phyloP scores from a whole-genome alignment of 2,797 vertebrate species.

The Notoglanidium macrostoma region DNA sequence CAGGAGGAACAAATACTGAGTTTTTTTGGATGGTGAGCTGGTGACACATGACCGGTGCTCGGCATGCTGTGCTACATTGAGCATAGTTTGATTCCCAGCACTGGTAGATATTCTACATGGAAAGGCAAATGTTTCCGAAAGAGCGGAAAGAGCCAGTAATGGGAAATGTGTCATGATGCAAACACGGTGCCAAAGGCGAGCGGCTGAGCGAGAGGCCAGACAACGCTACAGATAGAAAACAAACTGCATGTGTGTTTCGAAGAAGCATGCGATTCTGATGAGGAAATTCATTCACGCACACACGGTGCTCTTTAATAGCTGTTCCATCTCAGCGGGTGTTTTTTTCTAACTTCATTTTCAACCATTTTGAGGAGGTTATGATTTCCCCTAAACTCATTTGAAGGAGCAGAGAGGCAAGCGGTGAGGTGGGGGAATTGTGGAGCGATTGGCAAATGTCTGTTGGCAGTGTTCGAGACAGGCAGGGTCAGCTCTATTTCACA shows the following conservation, averaged over 20 bases:
- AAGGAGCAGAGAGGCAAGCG: conserved; percentile 61
- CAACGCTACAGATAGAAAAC: conserved; percentile 27
- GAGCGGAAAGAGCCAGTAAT: conserved; percentile 29
- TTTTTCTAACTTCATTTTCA: conserved; percentile 72
- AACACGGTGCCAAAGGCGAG: conserved; percentile 32
- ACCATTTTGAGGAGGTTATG: conserved; percentile 62
- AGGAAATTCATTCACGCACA: conserved; percentile 13
- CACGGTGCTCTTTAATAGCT: conserved; percentile 62
- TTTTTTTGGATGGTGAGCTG: conserved; percentile 21
- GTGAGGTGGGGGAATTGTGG: conserved; percentile 54
- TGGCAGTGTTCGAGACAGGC: conserved; percentile 72
- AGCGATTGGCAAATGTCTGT: conserved; percentile 65
- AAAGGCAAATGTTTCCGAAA: conserved; percentile 41
- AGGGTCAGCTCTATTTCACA: conserved; percentile 84
- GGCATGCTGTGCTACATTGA: conserved; percentile 50
- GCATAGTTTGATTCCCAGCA: conserved; percentile 46
- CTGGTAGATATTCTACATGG: conserved; percentile 37
- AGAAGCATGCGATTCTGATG: conserved; percentile 28
- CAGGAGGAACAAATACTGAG: conserved; percentile 45
- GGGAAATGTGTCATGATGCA: conserved; percentile 27
- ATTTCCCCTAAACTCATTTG: conserved; percentile 62
- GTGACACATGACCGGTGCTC: conserved; percentile 45
- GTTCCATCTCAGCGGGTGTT: conserved; percentile 68
- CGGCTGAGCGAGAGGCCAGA: neutral
- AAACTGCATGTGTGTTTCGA: conserved; percentile 24